Conservation (phyloP, 2,113 vertebrate genomes). For the Steatornis caripensis region DNA sequence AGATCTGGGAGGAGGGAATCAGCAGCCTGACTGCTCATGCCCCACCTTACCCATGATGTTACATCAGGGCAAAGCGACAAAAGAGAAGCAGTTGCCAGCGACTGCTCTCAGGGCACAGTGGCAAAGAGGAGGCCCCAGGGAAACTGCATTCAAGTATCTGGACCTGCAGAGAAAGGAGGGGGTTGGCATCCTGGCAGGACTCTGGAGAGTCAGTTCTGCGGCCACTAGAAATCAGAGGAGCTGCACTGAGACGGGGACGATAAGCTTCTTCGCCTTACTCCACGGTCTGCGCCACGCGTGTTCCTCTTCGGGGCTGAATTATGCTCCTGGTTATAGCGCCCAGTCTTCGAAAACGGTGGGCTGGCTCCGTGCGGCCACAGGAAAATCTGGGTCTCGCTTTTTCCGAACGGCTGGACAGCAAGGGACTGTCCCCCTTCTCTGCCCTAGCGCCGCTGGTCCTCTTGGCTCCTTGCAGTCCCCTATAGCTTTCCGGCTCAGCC, state of each 20-base stretch:
- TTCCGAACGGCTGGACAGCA: rapidly evolving
- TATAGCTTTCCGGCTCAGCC: neutral
- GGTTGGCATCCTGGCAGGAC: neutral
- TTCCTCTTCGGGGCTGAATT: neutral
- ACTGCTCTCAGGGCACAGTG: neutral
- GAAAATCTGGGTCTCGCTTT: neutral
- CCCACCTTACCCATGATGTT: neutral
- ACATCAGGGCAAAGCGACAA: rapidly evolving
- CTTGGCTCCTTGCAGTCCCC: neutral
- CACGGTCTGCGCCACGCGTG: rapidly evolving
- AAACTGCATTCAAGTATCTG: neutral
- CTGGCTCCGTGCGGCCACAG: neutral
- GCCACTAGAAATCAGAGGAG: neutral
- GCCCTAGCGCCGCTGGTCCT: neutral
- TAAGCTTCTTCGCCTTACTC: neutral
- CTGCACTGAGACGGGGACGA: rapidly evolving
- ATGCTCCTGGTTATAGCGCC: rapidly evolving
- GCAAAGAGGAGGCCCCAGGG: neutral
- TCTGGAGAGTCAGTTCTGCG: neutral
- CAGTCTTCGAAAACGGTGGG: rapidly evolving
- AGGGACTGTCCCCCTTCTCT: neutral
- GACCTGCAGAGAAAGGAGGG: neutral
- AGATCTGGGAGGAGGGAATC: neutral
- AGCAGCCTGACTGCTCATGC: neutral
- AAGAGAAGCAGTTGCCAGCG: rapidly evolving